These are phyloP conservation scores for Parapsyche elsis DNA, from an alignment of 1,140 invertebrate species.

Conservation along the genomic window DNA sequence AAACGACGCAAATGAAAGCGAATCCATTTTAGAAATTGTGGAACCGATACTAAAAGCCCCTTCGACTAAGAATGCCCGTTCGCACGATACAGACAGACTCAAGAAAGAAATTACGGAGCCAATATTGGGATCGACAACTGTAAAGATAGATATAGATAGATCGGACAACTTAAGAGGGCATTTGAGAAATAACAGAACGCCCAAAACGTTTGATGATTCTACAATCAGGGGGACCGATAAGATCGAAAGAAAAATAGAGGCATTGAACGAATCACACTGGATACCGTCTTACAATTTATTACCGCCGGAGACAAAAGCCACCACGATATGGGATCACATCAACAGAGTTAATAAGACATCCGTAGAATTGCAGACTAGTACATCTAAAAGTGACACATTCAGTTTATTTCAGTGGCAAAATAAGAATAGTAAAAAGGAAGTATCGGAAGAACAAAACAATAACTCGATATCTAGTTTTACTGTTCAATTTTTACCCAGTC, in stretches of 20 bases:
- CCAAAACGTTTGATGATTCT: slow-evolving; percentile 48
- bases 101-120: slow-evolving; percentile 70
- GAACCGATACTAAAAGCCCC: slow-evolving; percentile 78
- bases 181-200: slow-evolving; percentile 50
- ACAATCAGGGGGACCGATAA: slow-evolving; percentile 24
- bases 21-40: slow-evolving; percentile 69
- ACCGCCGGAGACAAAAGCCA: slow-evolving; percentile 46
- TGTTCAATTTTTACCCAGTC: slow-evolving; percentile 81
- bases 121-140: slow-evolving; percentile 70
- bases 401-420: slow-evolving; percentile 56
- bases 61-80: slow-evolving; percentile 66
- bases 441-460: slow-evolving; percentile 59
- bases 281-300: slow-evolving; percentile 50
- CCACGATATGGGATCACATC: slow-evolving; percentile 49
- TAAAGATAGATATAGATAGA: slow-evolving; percentile 57
- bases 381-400: slow-evolving; percentile 58
- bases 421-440: slow-evolving; percentile 58
- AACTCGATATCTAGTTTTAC: slow-evolving; percentile 68
- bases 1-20: slow-evolving; percentile 57
- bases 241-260: slow-evolving; percentile 41
- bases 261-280: slow-evolving; percentile 46
- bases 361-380: slow-evolving; percentile 38
- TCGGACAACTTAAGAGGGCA: slow-evolving; percentile 31
- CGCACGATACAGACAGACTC: slow-evolving; percentile 60
- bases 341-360: slow-evolving; percentile 35